Evolutionary conservation across 2,888 invertebrate genomes (phyloP).

Genomic region (Sesamia inferens): DNA sequence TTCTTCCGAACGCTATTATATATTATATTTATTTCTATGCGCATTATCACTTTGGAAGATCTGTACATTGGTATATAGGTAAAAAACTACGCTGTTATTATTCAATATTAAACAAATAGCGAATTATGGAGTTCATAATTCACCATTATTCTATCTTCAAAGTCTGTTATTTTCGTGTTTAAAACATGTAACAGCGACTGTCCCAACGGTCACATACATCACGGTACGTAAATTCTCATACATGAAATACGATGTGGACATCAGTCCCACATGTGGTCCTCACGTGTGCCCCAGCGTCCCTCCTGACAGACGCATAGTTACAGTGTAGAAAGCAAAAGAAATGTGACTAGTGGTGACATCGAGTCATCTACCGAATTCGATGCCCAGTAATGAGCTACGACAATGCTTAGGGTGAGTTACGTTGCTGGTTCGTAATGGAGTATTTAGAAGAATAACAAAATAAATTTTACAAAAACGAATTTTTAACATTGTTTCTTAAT

Average conservation of each 20-base stretch:
- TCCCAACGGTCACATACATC: slow-evolving; percentile 64
- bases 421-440: not conserved
- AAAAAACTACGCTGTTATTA: not conserved
- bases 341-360: slow-evolving; percentile 58
- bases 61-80: too few relatives aligned
- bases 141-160: not conserved
- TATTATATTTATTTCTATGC: too few relatives aligned
- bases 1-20: too few relatives aligned
- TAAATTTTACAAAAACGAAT: not conserved
- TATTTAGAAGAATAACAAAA: not conserved
- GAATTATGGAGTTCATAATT: not conserved
- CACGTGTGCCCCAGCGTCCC: slow-evolving; percentile 61
- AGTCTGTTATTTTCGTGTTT: too few relatives aligned
- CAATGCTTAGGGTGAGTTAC: not conserved
- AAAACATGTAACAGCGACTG: slow-evolving; percentile 56
- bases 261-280: slow-evolving; percentile 66
- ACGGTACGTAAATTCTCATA: slow-evolving; percentile 73
- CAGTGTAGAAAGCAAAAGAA: slow-evolving; percentile 64
- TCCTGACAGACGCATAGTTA: slow-evolving; percentile 57
- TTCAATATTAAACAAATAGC: not conserved
- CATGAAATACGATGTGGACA: slow-evolving; percentile 67
- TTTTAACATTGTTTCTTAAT: not conserved
- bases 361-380: slow-evolving; percentile 44
- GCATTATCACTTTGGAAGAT: too few relatives aligned
- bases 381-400: slow-evolving; percentile 15